Evolutionary conservation across 2,888 invertebrate species (phyloP), one percentile per base, ranked within the genome.

Genomic region (Bembecia ichneumoniformis): DNA sequence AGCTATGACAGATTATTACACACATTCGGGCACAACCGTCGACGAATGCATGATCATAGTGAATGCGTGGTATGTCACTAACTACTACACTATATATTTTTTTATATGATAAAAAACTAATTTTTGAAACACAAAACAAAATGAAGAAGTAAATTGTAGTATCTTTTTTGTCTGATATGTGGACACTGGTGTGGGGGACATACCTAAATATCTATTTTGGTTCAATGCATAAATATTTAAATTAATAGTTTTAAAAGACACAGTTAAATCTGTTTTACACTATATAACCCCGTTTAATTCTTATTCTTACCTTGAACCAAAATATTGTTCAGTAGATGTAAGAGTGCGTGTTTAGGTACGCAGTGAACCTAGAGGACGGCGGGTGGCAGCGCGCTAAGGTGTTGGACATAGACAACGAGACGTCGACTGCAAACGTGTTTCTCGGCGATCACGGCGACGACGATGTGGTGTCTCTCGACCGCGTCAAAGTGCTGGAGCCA

Each of bases 381-480:
- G 71, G 81, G 54, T 74, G 90, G 90, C 70, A 88, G 69, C 68
- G 91, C 68, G 90, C 89, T 65, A 87, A 91, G 55, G 83, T 91
- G 35, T 71, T 89, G 34, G 88, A 90, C 45, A 76, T 88, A 35
- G 77, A 88, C 20, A 28, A 28, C 83, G 81, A 16, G 75, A 84
- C 1, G 7, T 28, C 7, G 28, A 76, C 78, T 28, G 89, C 83
- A 1, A 70, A 82, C 9, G 92, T 92, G 49, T 92, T 92, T 58
- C 90, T 94, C 54, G 91, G 95, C 9, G 95, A 95, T 72, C 91
- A 89, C 56, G 95, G 95, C 0, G 93, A 93, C 57, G 91, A 91
- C 54, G 91, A 91, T 46, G 69, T 74, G 13, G 88, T 92, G 17
- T 59, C 78, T 3, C 74, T 88, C 10, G 69, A 82, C 20, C 81